These are phyloP conservation scores for Epirrhoe tristata DNA, from an alignment of 2,888 invertebrate genomes.

Conservation along the genomic window DNA sequence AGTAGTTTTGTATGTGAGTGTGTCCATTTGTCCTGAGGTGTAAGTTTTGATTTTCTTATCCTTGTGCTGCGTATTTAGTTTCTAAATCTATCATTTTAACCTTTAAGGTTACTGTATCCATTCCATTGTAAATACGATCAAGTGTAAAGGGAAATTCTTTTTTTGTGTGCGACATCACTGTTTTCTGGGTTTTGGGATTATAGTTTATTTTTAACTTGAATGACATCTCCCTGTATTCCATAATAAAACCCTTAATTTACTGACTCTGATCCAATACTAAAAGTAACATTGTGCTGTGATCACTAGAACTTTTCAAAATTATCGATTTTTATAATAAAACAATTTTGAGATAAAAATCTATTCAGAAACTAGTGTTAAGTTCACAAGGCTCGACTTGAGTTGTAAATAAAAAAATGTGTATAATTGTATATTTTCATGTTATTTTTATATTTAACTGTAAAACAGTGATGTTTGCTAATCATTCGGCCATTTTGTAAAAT, in stretches of 20 bases:
- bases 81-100: slow-evolving; percentile 52
- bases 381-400: too few relatives aligned
- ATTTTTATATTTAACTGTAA: slow-evolving; percentile 40
- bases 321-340: not conserved
- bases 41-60: slow-evolving; percentile 66
- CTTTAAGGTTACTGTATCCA: slow-evolving; percentile 44
- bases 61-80: slow-evolving; percentile 73
- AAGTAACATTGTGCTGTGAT: slow-evolving; percentile 10
- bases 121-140: slow-evolving; percentile 82
- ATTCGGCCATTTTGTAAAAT: slow-evolving; percentile 44
- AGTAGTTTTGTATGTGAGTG: slow-evolving; percentile 72
- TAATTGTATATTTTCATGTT: not conserved
- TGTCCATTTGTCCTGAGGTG: slow-evolving; percentile 71
- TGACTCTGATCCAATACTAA: slow-evolving; percentile 9
- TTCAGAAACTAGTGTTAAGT: too few relatives aligned
- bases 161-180: slow-evolving; percentile 58
- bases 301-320: not conserved
- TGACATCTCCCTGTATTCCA: not conserved
- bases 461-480: slow-evolving; percentile 58
- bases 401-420: too few relatives aligned
- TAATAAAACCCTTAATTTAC: slow-evolving; percentile 6
- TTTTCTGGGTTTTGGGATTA: slow-evolving; percentile 57
- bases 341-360: not conserved
- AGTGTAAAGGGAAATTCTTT: slow-evolving; percentile 74
- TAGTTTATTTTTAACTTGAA: slow-evolving; percentile 2